phyloP scores from a whole-genome alignment of 2,888 invertebrate species.

The Merodon equestris region DNA sequence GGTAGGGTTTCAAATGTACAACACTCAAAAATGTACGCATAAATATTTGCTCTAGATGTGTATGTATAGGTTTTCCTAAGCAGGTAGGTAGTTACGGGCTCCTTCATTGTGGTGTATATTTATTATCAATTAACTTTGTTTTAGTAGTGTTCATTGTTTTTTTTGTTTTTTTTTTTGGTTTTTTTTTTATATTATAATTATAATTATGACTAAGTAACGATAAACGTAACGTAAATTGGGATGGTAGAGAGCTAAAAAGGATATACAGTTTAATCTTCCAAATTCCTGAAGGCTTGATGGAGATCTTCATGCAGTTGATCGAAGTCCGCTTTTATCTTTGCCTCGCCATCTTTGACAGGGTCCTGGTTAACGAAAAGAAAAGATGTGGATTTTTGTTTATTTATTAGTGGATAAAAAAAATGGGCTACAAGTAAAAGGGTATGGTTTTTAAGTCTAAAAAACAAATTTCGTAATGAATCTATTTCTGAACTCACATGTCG shows the following conservation, averaged over 20 bases:
- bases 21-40: conserved; percentile 39
- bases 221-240: conserved; percentile 63
- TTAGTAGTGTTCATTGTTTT: conserved; percentile 18
- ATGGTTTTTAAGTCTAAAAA: too few relatives aligned
- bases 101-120: conserved; percentile 37
- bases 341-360: conserved; percentile 98
- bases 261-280: conserved; percentile 89
- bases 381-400: too few relatives aligned
- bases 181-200: conserved; percentile 36
- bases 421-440: background rate
- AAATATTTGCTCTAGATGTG: too few relatives aligned
- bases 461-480: too few relatives aligned
- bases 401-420: background rate
- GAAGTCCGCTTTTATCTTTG: conserved; percentile 96
- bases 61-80: conserved; percentile 24
- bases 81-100: conserved; percentile 52
- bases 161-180: conserved; percentile 30
- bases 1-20: conserved; percentile 40
- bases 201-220: conserved; percentile 65
- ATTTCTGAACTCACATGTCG: too few relatives aligned
- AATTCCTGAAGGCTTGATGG: conserved; percentile 96
- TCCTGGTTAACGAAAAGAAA: conserved; percentile 82
- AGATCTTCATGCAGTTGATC: conserved; percentile 98
- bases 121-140: conserved; percentile 27
- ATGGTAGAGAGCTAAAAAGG: conserved; percentile 56